phyloP scores from a whole-genome alignment of 2,113 vertebrate species.

The Mustela nigripes region DNA sequence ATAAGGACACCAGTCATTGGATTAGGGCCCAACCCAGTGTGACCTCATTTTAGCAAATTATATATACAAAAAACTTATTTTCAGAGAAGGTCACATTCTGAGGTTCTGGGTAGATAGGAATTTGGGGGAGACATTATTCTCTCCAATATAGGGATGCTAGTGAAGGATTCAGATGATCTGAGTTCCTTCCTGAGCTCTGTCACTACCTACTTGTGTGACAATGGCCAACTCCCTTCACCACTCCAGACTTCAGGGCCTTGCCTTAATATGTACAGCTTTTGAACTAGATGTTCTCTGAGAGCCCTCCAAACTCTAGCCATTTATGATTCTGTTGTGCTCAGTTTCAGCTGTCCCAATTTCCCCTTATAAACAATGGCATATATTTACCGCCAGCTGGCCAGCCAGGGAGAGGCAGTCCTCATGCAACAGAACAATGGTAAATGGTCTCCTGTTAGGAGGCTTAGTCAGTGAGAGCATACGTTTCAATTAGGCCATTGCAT shows the following conservation, averaged over 20 bases:
- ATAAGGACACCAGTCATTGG: not conserved
- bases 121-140: not conserved
- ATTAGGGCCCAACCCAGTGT: not conserved
- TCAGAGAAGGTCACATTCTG: not conserved
- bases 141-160: not conserved
- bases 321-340: not conserved
- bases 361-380: not conserved
- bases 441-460: not conserved
- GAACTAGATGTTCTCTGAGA: not conserved
- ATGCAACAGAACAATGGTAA: not conserved
- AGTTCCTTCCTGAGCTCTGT: not conserved
- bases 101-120: not conserved
- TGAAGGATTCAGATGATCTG: not conserved
- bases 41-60: not conserved
- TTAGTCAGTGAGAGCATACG: not conserved
- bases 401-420: not conserved
- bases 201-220: not conserved
- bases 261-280: not conserved
- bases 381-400: not conserved
- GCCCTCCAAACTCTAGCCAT: not conserved
- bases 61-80: not conserved
- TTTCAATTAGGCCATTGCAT: not conserved
- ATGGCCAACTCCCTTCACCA: not conserved
- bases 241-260: not conserved
- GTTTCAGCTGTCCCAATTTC: not conserved